Evolutionary conservation across 1,140 invertebrate species (phyloP), one percentile per base, ranked within the genome.

Genomic region (Drosophila rufa): DNA sequence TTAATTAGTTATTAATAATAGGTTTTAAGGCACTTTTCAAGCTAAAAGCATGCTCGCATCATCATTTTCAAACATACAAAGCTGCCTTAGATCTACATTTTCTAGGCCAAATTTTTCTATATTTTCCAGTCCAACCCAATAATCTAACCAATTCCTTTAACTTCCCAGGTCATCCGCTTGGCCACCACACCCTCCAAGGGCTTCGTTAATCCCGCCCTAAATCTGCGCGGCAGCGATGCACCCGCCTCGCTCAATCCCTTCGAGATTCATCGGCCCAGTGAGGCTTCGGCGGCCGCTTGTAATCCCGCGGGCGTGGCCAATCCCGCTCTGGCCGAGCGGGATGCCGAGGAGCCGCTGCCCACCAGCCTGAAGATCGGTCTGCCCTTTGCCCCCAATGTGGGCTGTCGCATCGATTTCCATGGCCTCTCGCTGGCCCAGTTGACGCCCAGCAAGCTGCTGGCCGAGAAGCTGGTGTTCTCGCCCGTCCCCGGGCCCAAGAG

Each of bases 371-470:
- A 87, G 51, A 92, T 93, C 27, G 85, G 79, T 0, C 61, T 93
- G 27, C 92, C 92, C 2, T 93, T 93, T 53, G 79, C 80, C 0
- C 92, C 92, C 7, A 92, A 73, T 1, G n/a, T 92, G 14, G 85
- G 82, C 45, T 92, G 81, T 74, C 91, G 92, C 50, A 93, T 93
- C 42, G 90, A 93, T 50, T 93, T 93, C 43, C 79, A 80, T 25
- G 83, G 90, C 42, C 61, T 93, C 30, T 79, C 90, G 2, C 47
- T 92, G 36, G 48, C 82, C 12, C 84, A 92, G 56, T 40, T 92
- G 25, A 93, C 92, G 2, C 91, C 92, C n/a, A 86, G 79, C 51
- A 91, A 90, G 55, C 22, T 93, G 60, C 57, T 93, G 17, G 84
- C 91, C 17, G 82, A 92, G 17, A 92, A 92, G 73, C 55, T 93